Conservation (phyloP, 1,140 invertebrate genomes). For the Hyposmocoma kahamanoa region DNA sequence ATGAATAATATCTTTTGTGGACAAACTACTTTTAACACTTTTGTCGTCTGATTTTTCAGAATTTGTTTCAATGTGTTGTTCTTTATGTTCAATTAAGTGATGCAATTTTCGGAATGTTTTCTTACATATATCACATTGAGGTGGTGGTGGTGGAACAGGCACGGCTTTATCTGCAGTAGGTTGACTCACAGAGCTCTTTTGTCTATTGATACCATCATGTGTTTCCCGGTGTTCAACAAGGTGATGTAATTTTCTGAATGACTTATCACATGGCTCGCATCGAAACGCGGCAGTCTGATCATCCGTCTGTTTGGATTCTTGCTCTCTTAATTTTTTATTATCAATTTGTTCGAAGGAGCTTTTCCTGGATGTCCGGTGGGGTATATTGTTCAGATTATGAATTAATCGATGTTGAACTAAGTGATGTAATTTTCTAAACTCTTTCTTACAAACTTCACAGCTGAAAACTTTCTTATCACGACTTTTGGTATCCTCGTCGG, state of each 20-base stretch:
- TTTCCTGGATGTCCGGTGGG: constrained; percentile 33
- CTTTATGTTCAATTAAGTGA: constrained; percentile 66
- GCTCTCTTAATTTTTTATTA: constrained; percentile 27
- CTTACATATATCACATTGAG: constrained; percentile 64
- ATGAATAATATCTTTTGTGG: constrained; percentile 69
- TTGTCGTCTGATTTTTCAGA: constrained; percentile 63
- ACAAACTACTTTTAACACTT: constrained; percentile 55
- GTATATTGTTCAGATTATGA: constrained; percentile 40
- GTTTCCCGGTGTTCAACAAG: constrained; percentile 69
- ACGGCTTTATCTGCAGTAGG: constrained; percentile 9
- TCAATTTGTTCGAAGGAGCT: constrained; percentile 49
- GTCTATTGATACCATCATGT: constrained; percentile 55
- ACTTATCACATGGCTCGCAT: constrained; percentile 71
- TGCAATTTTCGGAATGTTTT: constrained; percentile 67
- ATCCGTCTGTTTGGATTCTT: constrained; percentile 29
- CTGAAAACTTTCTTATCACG: constrained; percentile 46
- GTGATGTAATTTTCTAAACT: constrained; percentile 67
- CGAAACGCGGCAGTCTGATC: constrained; percentile 65
- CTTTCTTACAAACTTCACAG: constrained; percentile 68
- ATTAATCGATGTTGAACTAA: constrained; percentile 65
- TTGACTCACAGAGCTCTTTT: constrained; percentile 28
- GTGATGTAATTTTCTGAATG: constrained; percentile 69
- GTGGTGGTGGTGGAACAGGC: constrained; percentile 29
- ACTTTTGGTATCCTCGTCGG: constrained; percentile 20
- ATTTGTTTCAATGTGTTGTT: constrained; percentile 62